Conservation (phyloP, 2,888 invertebrate genomes). For the Eucriotettix oculatus region DNA sequence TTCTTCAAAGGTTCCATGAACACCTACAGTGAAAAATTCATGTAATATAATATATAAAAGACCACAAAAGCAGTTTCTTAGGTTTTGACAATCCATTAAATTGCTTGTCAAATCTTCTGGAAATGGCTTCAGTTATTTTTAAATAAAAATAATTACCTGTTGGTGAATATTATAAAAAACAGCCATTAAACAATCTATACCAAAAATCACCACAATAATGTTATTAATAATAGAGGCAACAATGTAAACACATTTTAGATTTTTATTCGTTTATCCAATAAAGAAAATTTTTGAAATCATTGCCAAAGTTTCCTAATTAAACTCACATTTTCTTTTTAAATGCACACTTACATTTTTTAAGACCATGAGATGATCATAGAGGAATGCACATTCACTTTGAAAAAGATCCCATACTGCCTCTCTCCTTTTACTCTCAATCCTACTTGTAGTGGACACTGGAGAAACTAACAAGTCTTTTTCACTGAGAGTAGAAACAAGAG, state of each 20-base stretch:
- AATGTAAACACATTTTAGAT: background rate
- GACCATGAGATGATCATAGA: slow-evolving; percentile 42
- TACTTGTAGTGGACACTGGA: slow-evolving; percentile 14
- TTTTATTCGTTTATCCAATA: background rate
- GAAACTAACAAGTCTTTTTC: slow-evolving; percentile 16
- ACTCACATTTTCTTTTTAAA: no score
- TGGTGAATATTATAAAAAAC: no score
- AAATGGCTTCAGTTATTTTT: no score
- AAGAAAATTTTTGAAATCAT: no score
- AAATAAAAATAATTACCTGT: no score
- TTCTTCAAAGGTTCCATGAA: slow-evolving; percentile 46
- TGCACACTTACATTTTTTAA: slow-evolving; percentile 35
- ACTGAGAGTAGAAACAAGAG: slow-evolving; percentile 13
- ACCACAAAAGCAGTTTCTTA: no score
- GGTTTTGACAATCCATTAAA: no score
- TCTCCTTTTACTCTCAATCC: slow-evolving; percentile 25
- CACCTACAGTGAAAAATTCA: slow-evolving; percentile 25
- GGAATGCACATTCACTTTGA: slow-evolving; percentile 40
- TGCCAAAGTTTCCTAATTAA: background rate
- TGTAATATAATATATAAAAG: no score
- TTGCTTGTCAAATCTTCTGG: no score
- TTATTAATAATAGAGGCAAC: background rate
- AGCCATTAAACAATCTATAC: no score
- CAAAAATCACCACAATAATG: no score
- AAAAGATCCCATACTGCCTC: slow-evolving; percentile 45